Percentiles rank a stretch among this genome's conserved stretches.
Evolutionary conservation across 2,113 vertebrate species (phyloP).

Genomic region (Macquaria ambigua): DNA sequence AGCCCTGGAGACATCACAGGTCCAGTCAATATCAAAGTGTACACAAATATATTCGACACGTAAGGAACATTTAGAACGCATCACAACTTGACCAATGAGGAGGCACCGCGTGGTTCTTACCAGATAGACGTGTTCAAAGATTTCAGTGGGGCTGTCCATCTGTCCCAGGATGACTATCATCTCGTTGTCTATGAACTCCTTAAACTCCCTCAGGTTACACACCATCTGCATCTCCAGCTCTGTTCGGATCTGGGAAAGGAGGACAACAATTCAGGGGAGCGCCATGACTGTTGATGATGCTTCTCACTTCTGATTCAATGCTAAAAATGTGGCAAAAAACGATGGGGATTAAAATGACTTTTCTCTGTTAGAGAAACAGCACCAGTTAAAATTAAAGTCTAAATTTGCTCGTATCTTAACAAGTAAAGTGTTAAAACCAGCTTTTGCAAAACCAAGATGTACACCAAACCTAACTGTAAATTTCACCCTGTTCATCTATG

Average conservation of each 20-base stretch:
- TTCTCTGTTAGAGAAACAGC: background rate
- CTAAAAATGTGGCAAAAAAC: too few species aligned
- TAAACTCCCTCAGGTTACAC: slow-evolving; percentile 96
- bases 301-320: background rate
- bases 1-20: slow-evolving; percentile 87
- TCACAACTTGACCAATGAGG: background rate
- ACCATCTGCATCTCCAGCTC: slow-evolving; percentile 99
- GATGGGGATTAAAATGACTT: background rate
- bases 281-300: background rate
- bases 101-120: slow-evolving; percentile 80
- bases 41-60: background rate
- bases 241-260: slow-evolving; percentile 90
- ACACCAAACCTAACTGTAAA: background rate
- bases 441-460: background rate
- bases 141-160: slow-evolving; percentile 98
- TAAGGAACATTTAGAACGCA: background rate
- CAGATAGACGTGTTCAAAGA: slow-evolving; percentile 97
- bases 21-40: background rate
- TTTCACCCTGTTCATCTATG: slow-evolving; percentile 56
- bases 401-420: background rate
- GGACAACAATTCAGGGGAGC: background rate
- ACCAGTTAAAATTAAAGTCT: background rate
- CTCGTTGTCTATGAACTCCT: slow-evolving; percentile 98
- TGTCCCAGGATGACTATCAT: slow-evolving; percentile 99
- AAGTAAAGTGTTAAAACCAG: too few species aligned